phyloP scores from a whole-genome alignment of 2,888 invertebrate species.

The Agrochola lota region DNA sequence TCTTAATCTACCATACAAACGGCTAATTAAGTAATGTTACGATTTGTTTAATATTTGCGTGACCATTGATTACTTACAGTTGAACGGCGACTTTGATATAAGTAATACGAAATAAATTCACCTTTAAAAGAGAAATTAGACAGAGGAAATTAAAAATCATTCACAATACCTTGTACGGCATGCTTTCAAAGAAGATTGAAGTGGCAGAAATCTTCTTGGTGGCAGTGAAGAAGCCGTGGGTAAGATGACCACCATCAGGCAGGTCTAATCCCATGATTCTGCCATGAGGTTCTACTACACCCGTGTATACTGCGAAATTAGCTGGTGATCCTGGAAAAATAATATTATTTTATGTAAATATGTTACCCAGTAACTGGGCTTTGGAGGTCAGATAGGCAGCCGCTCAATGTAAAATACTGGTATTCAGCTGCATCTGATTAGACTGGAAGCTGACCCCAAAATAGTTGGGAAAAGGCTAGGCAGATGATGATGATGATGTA shows the following conservation, averaged over 20 bases:
- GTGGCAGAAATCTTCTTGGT: slow-evolving; percentile 98
- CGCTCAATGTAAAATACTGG: too few relatives aligned
- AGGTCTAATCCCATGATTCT: slow-evolving; percentile 99
- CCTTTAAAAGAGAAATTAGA: slow-evolving; percentile 3
- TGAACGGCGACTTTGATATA: background rate
- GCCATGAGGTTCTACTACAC: slow-evolving; percentile 96
- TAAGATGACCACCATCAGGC: slow-evolving; percentile 99
- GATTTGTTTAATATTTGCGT: slow-evolving; percentile 3
- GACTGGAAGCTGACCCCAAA: too few relatives aligned
- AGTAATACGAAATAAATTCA: slow-evolving; percentile 1
- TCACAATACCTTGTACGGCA: slow-evolving; percentile 97
- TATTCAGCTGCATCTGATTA: too few relatives aligned
- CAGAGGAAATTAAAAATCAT: background rate
- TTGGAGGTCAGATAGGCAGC: too few relatives aligned
- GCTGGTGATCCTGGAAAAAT: slow-evolving; percentile 94
- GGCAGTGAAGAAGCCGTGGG: slow-evolving; percentile 97
- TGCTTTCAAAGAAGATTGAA: slow-evolving; percentile 99
- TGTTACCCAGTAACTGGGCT: too few relatives aligned
- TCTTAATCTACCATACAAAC: slow-evolving; percentile 6
- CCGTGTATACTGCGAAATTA: slow-evolving; percentile 99
- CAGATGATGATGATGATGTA: too few relatives aligned
- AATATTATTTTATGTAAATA: background rate
- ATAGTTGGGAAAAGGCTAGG: too few relatives aligned
- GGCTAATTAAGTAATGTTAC: slow-evolving; percentile 10
- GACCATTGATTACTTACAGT: background rate